phyloP scores from a whole-genome alignment of 2,797 vertebrate species.

The Myotis findleyi region DNA sequence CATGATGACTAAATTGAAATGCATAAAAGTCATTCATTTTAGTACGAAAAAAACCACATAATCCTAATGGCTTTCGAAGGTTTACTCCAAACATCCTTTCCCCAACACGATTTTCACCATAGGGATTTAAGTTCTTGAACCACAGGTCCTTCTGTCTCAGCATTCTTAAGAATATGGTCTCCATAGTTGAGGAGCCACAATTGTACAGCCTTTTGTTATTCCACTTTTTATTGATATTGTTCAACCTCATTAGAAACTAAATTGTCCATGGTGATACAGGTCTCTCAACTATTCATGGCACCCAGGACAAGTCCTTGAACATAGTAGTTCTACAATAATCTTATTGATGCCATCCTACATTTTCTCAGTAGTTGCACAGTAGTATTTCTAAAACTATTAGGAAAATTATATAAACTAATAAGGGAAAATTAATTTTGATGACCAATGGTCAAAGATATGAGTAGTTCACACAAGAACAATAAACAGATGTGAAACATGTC shows the following conservation, averaged over 20 bases:
- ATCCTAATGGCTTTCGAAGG: slow-evolving; percentile 35
- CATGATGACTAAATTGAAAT: slow-evolving; percentile 14
- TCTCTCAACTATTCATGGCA: neutral
- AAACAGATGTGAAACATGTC: neutral
- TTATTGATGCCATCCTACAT: neutral
- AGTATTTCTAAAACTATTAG: slow-evolving; percentile 28
- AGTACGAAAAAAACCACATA: neutral
- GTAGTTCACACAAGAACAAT: neutral
- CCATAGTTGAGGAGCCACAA: neutral
- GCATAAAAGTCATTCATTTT: slow-evolving; percentile 42
- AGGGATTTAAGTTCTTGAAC: slow-evolving; percentile 26
- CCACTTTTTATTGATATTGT: slow-evolving; percentile 18
- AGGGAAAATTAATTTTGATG: slow-evolving; percentile 11
- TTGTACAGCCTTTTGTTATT: slow-evolving; percentile 5
- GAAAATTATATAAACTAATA: slow-evolving; percentile 3
- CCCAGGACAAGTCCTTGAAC: neutral
- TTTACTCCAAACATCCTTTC: slow-evolving; percentile 34
- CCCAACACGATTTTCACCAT: neutral
- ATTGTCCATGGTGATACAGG: neutral
- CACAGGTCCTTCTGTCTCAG: neutral
- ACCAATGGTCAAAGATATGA: neutral
- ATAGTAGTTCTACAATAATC: neutral
- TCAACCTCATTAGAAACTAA: neutral
- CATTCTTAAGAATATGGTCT: slow-evolving; percentile 10
- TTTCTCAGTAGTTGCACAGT: neutral